Evolutionary conservation across 2,797 vertebrate genomes (phyloP).

Genomic region (Pseudochirops corinnae): DNA sequence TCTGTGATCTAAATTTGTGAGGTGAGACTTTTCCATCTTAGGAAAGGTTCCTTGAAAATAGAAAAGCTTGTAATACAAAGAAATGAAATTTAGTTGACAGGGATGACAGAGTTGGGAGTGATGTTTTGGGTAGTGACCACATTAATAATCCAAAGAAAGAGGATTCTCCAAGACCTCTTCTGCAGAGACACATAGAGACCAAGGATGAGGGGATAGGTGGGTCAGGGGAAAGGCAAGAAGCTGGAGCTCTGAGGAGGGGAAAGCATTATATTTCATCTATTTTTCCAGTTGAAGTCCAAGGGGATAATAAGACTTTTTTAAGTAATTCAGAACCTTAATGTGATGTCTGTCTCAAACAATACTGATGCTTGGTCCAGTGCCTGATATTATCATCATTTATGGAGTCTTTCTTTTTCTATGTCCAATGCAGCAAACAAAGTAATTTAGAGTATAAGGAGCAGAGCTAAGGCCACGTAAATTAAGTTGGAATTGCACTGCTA

Average conservation of each 20-base stretch:
- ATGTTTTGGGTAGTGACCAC: background rate
- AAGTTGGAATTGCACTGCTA: conserved; percentile 19
- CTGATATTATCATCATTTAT: background rate
- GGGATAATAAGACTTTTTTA: background rate
- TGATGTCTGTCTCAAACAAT: background rate
- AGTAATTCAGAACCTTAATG: background rate
- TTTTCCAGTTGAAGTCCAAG: background rate
- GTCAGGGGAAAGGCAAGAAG: background rate
- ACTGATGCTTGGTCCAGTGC: background rate
- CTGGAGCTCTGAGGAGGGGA: background rate
- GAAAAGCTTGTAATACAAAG: background rate
- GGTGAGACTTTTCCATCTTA: background rate
- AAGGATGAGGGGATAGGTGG: background rate
- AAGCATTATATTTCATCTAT: background rate
- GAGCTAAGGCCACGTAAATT: conserved; percentile 37
- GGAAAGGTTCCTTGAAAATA: background rate
- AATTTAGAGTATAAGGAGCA: conserved; percentile 30
- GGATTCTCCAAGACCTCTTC: background rate
- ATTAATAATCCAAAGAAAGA: background rate
- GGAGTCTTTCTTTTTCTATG: conserved; percentile 29
- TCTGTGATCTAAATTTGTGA: background rate
- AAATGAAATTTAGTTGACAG: background rate
- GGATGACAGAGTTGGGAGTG: background rate
- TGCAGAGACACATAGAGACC: background rate
- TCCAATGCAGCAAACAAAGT: conserved; percentile 7